Evolutionary conservation across 1,140 invertebrate species (phyloP).

Genomic region (Heterodera schachtii): DNA sequence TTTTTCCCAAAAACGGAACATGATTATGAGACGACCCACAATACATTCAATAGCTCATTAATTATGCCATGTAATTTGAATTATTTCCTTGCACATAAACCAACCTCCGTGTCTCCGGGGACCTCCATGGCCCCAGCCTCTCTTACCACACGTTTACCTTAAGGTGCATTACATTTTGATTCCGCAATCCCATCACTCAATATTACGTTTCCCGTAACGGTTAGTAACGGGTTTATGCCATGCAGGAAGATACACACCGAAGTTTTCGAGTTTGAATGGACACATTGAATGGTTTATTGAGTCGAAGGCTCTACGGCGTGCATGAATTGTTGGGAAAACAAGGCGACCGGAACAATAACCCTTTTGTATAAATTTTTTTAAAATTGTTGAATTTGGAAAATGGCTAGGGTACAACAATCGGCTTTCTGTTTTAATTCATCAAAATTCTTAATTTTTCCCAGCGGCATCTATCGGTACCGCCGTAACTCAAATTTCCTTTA

Average conservation of each 20-base stretch:
- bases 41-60: too few species aligned
- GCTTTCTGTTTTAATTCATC: too few species aligned
- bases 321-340: slow-evolving; percentile 16
- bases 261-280: slow-evolving; percentile 13
- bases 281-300: background rate
- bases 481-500: too few species aligned
- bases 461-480: too few species aligned
- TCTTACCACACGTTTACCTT: background rate
- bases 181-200: background rate
- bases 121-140: background rate
- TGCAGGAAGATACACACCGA: slow-evolving; percentile 3
- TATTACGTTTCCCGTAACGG: background rate
- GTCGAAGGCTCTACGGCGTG: background rate
- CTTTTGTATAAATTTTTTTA: background rate
- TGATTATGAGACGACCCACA: too few species aligned
- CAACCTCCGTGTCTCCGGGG: background rate
- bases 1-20: background rate
- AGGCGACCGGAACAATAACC: slow-evolving; percentile 18
- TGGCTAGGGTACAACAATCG: too few species aligned
- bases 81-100: background rate
- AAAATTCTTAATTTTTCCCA: too few species aligned
- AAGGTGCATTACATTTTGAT: background rate
- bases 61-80: too few species aligned
- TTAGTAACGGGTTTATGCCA: background rate
- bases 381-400: too few species aligned